These are phyloP conservation scores for Stenurella melanura DNA, from an alignment of 2,888 invertebrate genomes.

Conservation along the genomic window DNA sequence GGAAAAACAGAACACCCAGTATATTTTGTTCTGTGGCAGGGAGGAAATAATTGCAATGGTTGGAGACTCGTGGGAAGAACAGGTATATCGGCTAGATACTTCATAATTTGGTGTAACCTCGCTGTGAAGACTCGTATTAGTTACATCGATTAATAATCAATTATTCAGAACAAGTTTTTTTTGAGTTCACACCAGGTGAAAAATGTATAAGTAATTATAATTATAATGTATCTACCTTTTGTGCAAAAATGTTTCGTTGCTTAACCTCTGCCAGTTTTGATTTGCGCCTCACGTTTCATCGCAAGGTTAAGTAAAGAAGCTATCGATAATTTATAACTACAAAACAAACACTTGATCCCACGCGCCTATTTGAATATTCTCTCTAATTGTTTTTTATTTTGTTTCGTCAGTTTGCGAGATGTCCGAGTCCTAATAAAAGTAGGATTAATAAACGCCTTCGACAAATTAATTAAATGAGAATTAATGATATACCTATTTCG, in stretches of 20 bases:
- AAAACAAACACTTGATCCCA: slow-evolving; percentile 29
- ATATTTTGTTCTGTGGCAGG: too few relatives aligned
- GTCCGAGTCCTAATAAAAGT: not conserved
- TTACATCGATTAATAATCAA: not conserved
- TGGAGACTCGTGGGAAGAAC: too few relatives aligned
- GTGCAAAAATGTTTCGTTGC: slow-evolving; percentile 12
- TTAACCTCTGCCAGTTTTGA: slow-evolving; percentile 16
- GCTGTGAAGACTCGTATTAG: not conserved
- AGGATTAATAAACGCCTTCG: not conserved
- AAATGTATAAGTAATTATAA: not conserved
- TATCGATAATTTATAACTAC: slow-evolving; percentile 30
- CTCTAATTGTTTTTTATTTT: slow-evolving; percentile 20
- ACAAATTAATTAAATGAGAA: not conserved
- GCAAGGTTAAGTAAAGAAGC: slow-evolving; percentile 34
- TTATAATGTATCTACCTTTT: not conserved
- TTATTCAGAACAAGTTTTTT: not conserved
- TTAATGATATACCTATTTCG: too few relatives aligned
- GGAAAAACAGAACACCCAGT: too few relatives aligned
- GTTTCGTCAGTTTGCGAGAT: not conserved
- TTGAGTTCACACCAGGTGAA: not conserved
- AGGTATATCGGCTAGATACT: too few relatives aligned
- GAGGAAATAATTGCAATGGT: too few relatives aligned
- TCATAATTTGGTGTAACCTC: not conserved
- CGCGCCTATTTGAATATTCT: slow-evolving; percentile 18
- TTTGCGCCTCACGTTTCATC: slow-evolving; percentile 20